Base-by-base conservation (phyloP, 2,797 vertebrate genomes). In the Novumbra hubbsi region DNA sequence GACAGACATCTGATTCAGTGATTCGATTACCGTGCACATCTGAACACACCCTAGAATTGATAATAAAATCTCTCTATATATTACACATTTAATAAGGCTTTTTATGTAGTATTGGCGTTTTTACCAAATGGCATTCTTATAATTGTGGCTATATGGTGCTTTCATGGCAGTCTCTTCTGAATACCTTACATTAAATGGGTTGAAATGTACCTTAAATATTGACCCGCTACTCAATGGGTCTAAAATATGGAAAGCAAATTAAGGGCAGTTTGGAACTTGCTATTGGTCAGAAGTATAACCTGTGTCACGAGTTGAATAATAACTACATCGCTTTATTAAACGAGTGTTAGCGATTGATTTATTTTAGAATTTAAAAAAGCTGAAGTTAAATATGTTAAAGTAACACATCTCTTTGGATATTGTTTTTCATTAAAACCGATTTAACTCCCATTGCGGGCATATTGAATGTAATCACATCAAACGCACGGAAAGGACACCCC, bases 1-100 rank as follows among this genome's bases (percentile, higher is more conserved):
- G n/a, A 67, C 32, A 6, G 41, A 11, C 41, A 8, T 45, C 41
- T 27, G 16, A 70, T 57, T 72, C 70, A 75, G 41, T 45, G 55
- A 30, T 69, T 66, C 21, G 68, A 49, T 50, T 45, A 8, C 16
- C 28, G 41, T 45, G 4, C 11, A 49, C 68, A 69, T 27, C 27
- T 5, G 68, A 28, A 27, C 48, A 19, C 45, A 27, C 21, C 24
- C 45, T 12, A 70, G 17, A 8, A 34, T 28, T 55, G 27, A 34
- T 60, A 60, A 60, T 27, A 27, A 21, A 27, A 60, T 9, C 11
- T 21, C 21, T 21, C 12, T 24, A 24, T 60, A 12, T 11, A 45
- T 1, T 14, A 45, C 14, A 45, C 5, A 8, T 60, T 24, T 45
- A 45, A 45, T 5, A 57, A 24, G 9, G 21, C 55, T 24, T 12